Evolutionary conservation across 2,113 vertebrate genomes (phyloP).

Genomic region (Otolemur garnettii): DNA sequence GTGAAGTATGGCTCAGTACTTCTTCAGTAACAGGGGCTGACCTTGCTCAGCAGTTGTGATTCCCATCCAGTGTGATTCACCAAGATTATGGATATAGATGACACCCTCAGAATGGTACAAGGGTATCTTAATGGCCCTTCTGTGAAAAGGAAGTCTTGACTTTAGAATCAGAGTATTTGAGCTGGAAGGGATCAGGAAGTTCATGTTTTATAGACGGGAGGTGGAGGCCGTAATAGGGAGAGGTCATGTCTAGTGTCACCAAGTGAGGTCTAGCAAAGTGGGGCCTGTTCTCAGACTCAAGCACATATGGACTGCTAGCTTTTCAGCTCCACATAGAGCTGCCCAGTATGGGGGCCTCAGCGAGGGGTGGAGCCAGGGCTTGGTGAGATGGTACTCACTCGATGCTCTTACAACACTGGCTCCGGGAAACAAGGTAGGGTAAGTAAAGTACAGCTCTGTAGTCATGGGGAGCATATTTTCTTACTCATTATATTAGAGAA

Average conservation of each 20-base stretch:
- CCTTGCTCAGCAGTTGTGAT: neutral
- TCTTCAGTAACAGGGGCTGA: neutral
- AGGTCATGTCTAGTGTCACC: neutral
- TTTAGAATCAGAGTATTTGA: neutral
- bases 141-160: neutral
- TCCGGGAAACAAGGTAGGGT: neutral
- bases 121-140: too few relatives aligned
- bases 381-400: fast-evolving
- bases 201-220: neutral
- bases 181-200: neutral
- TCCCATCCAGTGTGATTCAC: neutral
- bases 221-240: fast-evolving
- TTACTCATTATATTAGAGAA: constrained; percentile 72
- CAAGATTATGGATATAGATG: too few relatives aligned
- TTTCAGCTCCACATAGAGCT: neutral
- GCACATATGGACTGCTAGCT: neutral
- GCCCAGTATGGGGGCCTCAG: fast-evolving
- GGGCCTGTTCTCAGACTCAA: neutral
- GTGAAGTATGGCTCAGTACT: neutral
- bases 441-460: constrained; percentile 40
- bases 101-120: neutral
- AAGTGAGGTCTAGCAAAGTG: neutral
- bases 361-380: neutral
- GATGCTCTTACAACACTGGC: neutral
- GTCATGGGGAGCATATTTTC: constrained; percentile 45